Base-by-base conservation (phyloP, 92 coral and sea anemone genomes). In the Pocillopora meandrina region DNA sequence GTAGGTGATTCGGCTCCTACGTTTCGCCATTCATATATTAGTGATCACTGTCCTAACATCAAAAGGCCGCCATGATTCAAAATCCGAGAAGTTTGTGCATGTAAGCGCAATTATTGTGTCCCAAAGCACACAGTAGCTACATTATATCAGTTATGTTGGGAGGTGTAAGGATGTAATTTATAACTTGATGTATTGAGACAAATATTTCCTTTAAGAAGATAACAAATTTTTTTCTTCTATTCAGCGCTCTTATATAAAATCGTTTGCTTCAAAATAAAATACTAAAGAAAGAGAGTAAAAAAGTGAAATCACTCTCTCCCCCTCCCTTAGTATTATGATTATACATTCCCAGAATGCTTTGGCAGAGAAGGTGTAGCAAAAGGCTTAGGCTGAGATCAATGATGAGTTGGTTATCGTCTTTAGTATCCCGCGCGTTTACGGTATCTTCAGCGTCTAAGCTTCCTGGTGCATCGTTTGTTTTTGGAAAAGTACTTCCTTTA, bases 1-100 rank as follows among this genome's bases (percentile, higher is more conserved):
- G 59, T 82, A 86, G 31, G 76, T 42, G 47, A 86, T 72, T 62
- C 88, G 62, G 21, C 76, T 86, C 49, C 88, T 86, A 56, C 80
- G 64, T 65, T 71, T 78, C 10, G 77, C 84, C 83, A 85, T 85
- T 2, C 26, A 26, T 26, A 26, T 26, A 26, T 26, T 12, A 9
- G 65, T 4, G 17, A 12, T 12, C 11, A 74, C 56, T 20, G 67
- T 13, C 23, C 36, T 19, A 3, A 63, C 8, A 1, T 65, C 74
- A 79, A 34, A 57, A 70, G 68, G 15, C 77, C 69, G 85, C 77
- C 71, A 34, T 81, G 70, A 59, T 81, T 77, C 82, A 77, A 77
- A 77, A 57, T 63, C 61, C 62, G 35, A 33, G 10, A 23, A 52
- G 49, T 12, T 62, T 71, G 58, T 26, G 26, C 26, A 36, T 34